Evolutionary conservation across 1,140 invertebrate genomes (phyloP), one percentile per base, ranked within the genome.

Genomic region (Achatina immaculata): DNA sequence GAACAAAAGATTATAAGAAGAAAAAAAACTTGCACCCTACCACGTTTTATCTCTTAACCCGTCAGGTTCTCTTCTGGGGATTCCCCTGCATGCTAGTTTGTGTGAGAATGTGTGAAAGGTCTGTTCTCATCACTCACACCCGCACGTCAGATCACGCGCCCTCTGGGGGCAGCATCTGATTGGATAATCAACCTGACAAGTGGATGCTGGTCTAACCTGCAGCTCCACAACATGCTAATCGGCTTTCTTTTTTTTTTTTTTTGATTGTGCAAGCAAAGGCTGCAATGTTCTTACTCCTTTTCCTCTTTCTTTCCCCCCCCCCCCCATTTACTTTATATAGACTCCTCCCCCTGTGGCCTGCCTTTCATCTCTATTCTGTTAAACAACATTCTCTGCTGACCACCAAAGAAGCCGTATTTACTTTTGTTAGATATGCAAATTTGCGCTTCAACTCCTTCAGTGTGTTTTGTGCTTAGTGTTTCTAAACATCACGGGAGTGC

Each of bases 141-240:
- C n/a, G n/a, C 66, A 38, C 48, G 34, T 68, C 66, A 19, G 66
- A 68, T 68, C 66, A 16, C 66, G n/a, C 38, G 6, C 14, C 66
- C 66, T 31, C 66, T 40, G 66, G 66, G 48, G 66, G 36, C 34
- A 68, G 38, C 66, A 68, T 31, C 66, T 68, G 66, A 68, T 68
- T 68, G 66, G 66, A 36, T 68, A 68, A 68, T 68, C 66, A 68
- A 31, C 66, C 66, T 40, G 66, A 9, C 66, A 68, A 68, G 66
- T 36, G 31, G 66, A 36, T 40, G 66, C 66, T 16, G 2, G 66
- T 36, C 66, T 36, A 36, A 40, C 66, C 11, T 58, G 11, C n/a
- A 19, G 3, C 14, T 58, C n/a, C 55, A 58, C 9, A 58, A 21
- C 55, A n/a, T 58, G 55, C 24, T 58, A 58, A 69, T 42, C 34